Evolutionary conservation across 2,113 vertebrate genomes (phyloP).

Genomic region (Argyrosomus japonicus): DNA sequence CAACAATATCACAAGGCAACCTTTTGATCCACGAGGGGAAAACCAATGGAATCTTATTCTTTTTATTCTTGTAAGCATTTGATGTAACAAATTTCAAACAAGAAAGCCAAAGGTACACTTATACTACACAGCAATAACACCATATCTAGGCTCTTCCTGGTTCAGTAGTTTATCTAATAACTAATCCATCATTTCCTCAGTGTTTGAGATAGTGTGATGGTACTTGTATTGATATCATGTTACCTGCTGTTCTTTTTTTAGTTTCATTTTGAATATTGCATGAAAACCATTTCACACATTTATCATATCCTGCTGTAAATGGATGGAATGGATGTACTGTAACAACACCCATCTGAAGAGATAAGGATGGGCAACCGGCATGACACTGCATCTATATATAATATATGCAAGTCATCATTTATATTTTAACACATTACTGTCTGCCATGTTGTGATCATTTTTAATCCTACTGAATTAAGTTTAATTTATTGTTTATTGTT

Average conservation of each 20-base stretch:
- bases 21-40: neutral
- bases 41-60: neutral
- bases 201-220: neutral
- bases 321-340: neutral
- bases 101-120: neutral
- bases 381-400: neutral
- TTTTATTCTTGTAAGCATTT: neutral
- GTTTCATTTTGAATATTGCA: neutral
- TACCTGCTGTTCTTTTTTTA: neutral
- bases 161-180: slow-evolving; percentile 16
- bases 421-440: neutral
- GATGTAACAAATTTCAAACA: neutral
- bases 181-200: neutral
- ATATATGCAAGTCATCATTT: neutral
- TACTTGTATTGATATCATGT: neutral
- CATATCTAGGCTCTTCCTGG: neutral
- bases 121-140: neutral
- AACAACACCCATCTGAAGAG: neutral
- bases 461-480: too few species aligned
- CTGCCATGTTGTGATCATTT: neutral
- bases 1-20: neutral
- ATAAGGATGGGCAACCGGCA: neutral
- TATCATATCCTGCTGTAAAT: neutral
- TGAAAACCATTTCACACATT: neutral
- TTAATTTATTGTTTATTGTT: too few species aligned